Base-by-base conservation (phyloP, 2,888 invertebrate genomes). In the Notodonta ziczac region DNA sequence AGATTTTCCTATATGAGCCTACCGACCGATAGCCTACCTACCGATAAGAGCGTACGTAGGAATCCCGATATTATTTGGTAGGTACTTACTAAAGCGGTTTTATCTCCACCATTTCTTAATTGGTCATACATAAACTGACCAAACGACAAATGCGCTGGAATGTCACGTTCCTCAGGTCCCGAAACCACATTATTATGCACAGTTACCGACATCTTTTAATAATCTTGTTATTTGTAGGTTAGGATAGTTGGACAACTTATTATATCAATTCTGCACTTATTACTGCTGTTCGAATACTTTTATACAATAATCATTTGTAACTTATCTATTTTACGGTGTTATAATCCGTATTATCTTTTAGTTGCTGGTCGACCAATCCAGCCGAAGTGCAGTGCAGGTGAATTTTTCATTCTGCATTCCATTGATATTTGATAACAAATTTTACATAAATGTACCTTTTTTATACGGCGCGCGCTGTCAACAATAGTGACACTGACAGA, bases 121-220 rank as follows among this genome's bases (percentile, higher is more conserved):
- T 93, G 90, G 68, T 94, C 93, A 74, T 93, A 87, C 52, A 95
- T 70, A 77, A 91, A 94, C 74, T 95, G 94, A 2, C 94, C 95
- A 73, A 94, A 89, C 0, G 93, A 92, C 65, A 93, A 82, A 82
- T 93, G 93, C 2, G 93, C 93, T 53, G 93, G 92, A 70, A 93
- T 91, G 40, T 70, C 74, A 59, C 82, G 77, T 72, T 93, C 93
- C 72, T 89, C 89, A 5, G 92, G 91, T 13, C 93, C 93, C 56
- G 73, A 87, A 48, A 93, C 91, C 58, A 93, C 79, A 73, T 92
- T 90, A 70, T 90, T 88, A 70, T 85, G 78, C 56, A 92, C 81
- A 50, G 81, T 80, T 52, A 83, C 83, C 16, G 85, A 67, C 88
- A 84, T 85, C 60, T 54, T 76, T 13, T n/a, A n/a, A n/a, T n/a